Base-by-base conservation (phyloP, 2,797 vertebrate species). In the Gallinago stenura region DNA sequence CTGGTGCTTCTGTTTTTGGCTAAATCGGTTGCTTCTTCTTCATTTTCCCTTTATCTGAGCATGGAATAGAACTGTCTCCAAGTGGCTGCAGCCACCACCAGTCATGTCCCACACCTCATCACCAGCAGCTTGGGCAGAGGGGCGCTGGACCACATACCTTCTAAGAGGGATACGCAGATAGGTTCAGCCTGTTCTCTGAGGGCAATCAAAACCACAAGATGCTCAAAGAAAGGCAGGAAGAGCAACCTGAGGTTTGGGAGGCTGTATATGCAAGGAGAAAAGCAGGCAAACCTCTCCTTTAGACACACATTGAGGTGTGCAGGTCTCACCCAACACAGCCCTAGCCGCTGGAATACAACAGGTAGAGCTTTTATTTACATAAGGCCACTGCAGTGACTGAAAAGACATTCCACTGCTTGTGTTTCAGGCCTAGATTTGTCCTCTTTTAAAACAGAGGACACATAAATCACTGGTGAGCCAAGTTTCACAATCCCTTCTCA, bases 231-330 rank as follows among this genome's bases (percentile, higher is more conserved):
- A 35, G 48, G 58, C 19, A 14, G 33, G 1, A 31, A 45, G 53
- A 56, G 35, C 62, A 37, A 39, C 1, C 4, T 5, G 73, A 24
- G 62, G 20, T n/a, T 25, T 8, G 57, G 21, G 35, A 24, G 46
- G 21, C 3, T 9, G 21, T 1, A 0, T 15, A 10, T 9, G n/a
- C n/a, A 8, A 5, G 4, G 45, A 37, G 37, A 51, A 25, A 19
- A 26, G 54, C 15, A 14, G 46, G 13, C 31, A 8, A 4, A 25
- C 33, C 30, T 50, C 35, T 51, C 10, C 43, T 39, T 26, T 21
- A 4, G 25, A 0, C 35, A 8, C 16, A 33, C 1, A 0, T 2
- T 9, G 24, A 2, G 50, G 39, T 3, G 56, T 1, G 6, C 61
- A 3, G 13, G 41, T 35, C 30, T 83, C 61, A 12, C 31, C 65